phyloP scores from a whole-genome alignment of 2,888 invertebrate genomes.

The Rhyacophila evoluta region DNA sequence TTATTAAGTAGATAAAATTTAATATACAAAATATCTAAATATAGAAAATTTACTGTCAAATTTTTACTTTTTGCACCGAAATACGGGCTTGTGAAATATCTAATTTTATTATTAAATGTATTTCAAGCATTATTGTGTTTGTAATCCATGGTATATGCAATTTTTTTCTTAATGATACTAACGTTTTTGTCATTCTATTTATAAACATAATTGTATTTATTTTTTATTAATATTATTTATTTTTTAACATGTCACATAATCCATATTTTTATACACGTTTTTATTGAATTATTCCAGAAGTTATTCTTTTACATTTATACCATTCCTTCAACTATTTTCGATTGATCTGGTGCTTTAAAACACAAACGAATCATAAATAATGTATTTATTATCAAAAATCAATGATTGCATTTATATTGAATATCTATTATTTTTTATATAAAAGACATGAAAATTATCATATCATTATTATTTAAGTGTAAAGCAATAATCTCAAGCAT shows the following conservation, averaged over 20 bases:
- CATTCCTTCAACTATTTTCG: background rate
- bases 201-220: background rate
- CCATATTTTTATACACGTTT: background rate
- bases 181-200: background rate
- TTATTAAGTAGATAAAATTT: background rate
- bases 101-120: background rate
- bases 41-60: background rate
- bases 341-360: background rate
- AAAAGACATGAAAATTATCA: background rate
- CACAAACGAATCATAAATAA: background rate
- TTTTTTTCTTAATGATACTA: background rate
- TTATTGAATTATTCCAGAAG: background rate
- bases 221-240: background rate
- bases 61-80: no score
- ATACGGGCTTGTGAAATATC: no score
- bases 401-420: background rate
- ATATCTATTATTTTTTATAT: background rate
- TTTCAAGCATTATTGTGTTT: background rate
- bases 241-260: background rate
- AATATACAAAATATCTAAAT: background rate
- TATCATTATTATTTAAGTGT: conserved; percentile 1
- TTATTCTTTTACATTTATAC: background rate
- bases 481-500: conserved; percentile 5
- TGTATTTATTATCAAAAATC: background rate
- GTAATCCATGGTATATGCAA: background rate